Percentiles rank a stretch among this genome's conserved stretches.
phyloP scores from a whole-genome alignment of 2,113 vertebrate species.

The Pampusana beccarii region DNA sequence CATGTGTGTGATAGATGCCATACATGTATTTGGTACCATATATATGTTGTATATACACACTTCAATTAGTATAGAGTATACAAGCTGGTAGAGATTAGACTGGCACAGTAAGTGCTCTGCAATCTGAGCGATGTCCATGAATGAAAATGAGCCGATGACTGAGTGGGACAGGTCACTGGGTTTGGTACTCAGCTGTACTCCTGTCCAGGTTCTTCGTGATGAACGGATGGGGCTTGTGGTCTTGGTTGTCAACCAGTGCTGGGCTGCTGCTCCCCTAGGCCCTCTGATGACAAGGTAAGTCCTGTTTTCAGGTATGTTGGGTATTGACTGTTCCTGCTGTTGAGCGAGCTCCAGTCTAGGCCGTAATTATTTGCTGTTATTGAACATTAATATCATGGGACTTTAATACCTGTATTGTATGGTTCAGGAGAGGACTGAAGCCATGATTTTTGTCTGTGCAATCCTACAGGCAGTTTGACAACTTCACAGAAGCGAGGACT shows the following conservation, averaged over 20 bases:
- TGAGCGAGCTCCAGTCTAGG: neutral
- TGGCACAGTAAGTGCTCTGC: neutral
- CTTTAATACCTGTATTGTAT: neutral
- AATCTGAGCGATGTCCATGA: rapidly evolving
- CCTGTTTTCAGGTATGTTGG: neutral
- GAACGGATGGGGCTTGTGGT: neutral
- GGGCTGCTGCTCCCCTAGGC: neutral
- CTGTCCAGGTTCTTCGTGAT: rapidly evolving
- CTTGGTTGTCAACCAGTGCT: neutral
- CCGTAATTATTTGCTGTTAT: neutral
- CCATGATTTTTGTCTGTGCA: neutral
- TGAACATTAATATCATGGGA: neutral
- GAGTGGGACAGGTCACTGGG: rapidly evolving
- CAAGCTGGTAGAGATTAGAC: neutral
- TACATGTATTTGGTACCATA: rapidly evolving
- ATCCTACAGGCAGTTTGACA: neutral
- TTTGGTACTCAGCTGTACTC: rapidly evolving
- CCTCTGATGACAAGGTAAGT: neutral
- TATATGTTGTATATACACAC: too few relatives aligned
- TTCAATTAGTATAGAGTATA: rapidly evolving
- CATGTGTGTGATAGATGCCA: rapidly evolving
- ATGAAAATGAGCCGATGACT: neutral
- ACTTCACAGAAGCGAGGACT: neutral
- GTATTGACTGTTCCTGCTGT: rapidly evolving
- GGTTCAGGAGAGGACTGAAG: neutral